Evolutionary conservation across 2,888 invertebrate species (phyloP), one percentile per base, ranked within the genome.

Genomic region (Aphidoletes aphidimyza): DNA sequence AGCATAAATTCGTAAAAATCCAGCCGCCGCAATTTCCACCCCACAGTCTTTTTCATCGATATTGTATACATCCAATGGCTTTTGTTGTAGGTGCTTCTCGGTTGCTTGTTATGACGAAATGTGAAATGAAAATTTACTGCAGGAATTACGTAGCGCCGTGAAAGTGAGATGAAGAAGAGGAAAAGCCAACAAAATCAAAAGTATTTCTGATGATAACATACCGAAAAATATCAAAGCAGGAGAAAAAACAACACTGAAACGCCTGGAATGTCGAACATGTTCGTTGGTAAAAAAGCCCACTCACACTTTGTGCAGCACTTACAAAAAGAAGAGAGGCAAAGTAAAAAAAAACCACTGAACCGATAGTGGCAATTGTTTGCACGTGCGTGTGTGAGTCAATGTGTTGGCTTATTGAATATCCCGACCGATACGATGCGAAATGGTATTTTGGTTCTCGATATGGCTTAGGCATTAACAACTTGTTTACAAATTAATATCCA

Each of bases 401-500:
- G n/a, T 22, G 22, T 22, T 54, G 22, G 22, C 54, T n/a, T n/a
- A n/a, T n/a, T n/a, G n/a, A n/a, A n/a, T n/a, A n/a, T n/a, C n/a
- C n/a, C n/a, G n/a, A n/a, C n/a, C n/a, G n/a, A 54, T 54, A 22
- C 54, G 54, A 54, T 22, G n/a, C n/a, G n/a, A n/a, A n/a, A n/a
- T 54, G 30, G 30, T 69, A 14, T 30, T 30, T 69, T n/a, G 54
- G 6, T 3, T n/a, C 30, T 30, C 1, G 69, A 5, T 30, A 30
- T 69, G 11, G 34, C 14, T 69, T 69, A 9, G 11, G 69, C n/a
- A 69, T 30, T 14, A 30, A 1, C 26, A 69, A 69, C 69, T 69
- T 69, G 69, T 69, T 69, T 69, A 69, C 34, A 69, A 69, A 69
- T 30, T 69, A 69, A 69, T 69, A 69, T 69, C 69, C 34, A 69